A percentile compares a stretch with the other conserved stretches of the same genome.
These are phyloP conservation scores for Coccyzus lansbergi DNA, from an alignment of 2,797 vertebrate species.

Conservation along the genomic window DNA sequence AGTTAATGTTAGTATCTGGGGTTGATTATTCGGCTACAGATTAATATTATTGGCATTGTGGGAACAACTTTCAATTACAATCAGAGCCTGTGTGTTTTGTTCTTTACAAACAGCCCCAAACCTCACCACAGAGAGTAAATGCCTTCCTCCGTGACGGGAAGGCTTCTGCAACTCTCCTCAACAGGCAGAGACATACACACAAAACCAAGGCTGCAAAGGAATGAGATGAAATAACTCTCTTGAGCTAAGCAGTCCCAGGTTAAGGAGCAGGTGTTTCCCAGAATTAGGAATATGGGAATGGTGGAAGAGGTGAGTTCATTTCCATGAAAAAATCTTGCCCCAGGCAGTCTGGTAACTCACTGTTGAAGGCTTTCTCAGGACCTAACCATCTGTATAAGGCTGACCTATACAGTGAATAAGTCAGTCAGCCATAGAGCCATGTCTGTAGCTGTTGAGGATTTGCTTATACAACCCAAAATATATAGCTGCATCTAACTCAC, in stretches of 20 bases:
- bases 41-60: background rate
- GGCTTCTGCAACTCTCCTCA: background rate
- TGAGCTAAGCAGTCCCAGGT: constrained; percentile 18
- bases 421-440: background rate
- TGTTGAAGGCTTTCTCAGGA: constrained; percentile 48
- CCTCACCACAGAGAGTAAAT: background rate
- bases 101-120: background rate
- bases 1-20: background rate
- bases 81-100: background rate
- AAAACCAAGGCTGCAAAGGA: constrained; percentile 28
- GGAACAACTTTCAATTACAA: background rate
- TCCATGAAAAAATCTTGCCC: constrained; percentile 36
- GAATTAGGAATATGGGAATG: constrained; percentile 35
- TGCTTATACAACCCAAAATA: background rate
- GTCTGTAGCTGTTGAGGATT: background rate
- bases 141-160: background rate
- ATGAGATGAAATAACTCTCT: background rate
- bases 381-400: constrained; percentile 36
- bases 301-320: constrained; percentile 12
- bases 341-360: constrained; percentile 26
- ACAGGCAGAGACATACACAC: background rate
- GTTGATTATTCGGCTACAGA: background rate
- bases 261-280: constrained; percentile 61
- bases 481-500: background rate
- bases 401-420: constrained; percentile 40